phyloP scores from a whole-genome alignment of 2,888 invertebrate species.

The Pseudoips prasinana region DNA sequence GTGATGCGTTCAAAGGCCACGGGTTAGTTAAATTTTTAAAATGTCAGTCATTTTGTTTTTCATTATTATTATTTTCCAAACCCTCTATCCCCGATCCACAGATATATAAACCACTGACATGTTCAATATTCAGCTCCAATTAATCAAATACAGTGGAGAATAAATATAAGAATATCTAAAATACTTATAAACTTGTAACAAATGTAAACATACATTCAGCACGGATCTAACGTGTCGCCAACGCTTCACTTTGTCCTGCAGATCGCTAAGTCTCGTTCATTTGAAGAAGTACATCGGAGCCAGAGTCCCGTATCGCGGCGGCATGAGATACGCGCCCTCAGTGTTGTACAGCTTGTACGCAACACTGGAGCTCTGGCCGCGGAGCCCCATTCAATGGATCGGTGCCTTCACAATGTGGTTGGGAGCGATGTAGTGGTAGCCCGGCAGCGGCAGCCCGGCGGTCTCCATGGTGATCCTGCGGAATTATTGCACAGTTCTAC shows the following conservation, averaged over 20 bases:
- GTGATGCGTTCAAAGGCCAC: constrained; percentile 49
- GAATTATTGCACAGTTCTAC: constrained; percentile 28
- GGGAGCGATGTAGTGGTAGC: constrained; percentile 95
- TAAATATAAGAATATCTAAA: constrained; percentile 88
- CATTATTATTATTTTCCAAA: constrained; percentile 33
- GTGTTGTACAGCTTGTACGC: constrained; percentile 49
- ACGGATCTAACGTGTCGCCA: constrained; percentile 59
- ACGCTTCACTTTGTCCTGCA: constrained; percentile 53
- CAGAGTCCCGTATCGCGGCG: constrained; percentile 62
- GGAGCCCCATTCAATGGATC: constrained; percentile 87
- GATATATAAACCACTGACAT: constrained; percentile 48
- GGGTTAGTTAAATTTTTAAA: constrained; percentile 50
- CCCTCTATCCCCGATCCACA: constrained; percentile 36
- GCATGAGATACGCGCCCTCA: constrained; percentile 42
- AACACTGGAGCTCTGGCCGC: constrained; percentile 55
- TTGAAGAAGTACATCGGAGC: constrained; percentile 71
- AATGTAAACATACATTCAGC: constrained; percentile 77
- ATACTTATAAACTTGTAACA: constrained; percentile 84
- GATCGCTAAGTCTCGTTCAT: constrained; percentile 61
- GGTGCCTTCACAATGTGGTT: constrained; percentile 96
- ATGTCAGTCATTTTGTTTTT: constrained; percentile 64
- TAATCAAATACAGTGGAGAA: constrained; percentile 79
- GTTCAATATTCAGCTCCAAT: constrained; percentile 57
- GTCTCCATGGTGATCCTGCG: constrained; percentile 98
- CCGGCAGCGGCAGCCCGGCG: constrained; percentile 93